Percentiles rank a stretch among this genome's conserved stretches.
Conservation (phyloP, 1,140 invertebrate genomes). For the Centruroides sculpturatus region DNA sequence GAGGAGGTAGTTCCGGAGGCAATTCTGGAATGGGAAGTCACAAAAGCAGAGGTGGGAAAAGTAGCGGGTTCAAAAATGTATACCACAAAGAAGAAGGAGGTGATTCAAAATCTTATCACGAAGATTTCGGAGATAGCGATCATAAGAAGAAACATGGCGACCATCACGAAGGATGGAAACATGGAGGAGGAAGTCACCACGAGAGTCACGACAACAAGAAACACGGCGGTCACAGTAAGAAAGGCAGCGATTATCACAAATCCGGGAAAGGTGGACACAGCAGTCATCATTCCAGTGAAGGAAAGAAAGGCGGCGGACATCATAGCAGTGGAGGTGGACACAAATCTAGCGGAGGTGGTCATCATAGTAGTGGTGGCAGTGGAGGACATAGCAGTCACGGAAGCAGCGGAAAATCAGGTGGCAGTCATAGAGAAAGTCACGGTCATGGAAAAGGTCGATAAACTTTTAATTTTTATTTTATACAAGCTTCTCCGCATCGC, state of each 20-base stretch:
- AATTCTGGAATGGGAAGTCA: slow-evolving; percentile 8
- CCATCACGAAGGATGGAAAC: slow-evolving; percentile 2
- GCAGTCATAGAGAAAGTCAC: too few relatives aligned
- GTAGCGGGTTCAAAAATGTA: slow-evolving; percentile 13
- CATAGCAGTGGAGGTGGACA: too few relatives aligned
- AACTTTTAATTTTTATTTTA: too few relatives aligned
- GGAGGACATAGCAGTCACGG: too few relatives aligned
- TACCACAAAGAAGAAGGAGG: slow-evolving; percentile 17
- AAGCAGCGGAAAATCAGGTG: too few relatives aligned
- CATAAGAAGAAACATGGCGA: slow-evolving; percentile 10
- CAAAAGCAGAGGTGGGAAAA: slow-evolving; percentile 2
- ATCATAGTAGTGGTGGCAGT: too few relatives aligned
- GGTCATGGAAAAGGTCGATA: too few relatives aligned
- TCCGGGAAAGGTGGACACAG: slow-evolving; percentile 5
- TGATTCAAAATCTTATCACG: slow-evolving; percentile 16
- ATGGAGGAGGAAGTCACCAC: background rate
- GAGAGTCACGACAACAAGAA: slow-evolving; percentile 6
- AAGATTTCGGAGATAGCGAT: slow-evolving; percentile 14
- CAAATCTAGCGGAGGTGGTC: too few relatives aligned
- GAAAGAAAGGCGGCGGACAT: background rate
- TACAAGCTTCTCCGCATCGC: too few relatives aligned
- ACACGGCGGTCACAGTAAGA: slow-evolving; percentile 2
- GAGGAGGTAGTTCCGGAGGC: slow-evolving; percentile 8
- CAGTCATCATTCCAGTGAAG: background rate
- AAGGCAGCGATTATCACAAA: slow-evolving; percentile 8